Evolutionary conservation across 2,797 vertebrate species (phyloP).

Genomic region (Columba guinea): DNA sequence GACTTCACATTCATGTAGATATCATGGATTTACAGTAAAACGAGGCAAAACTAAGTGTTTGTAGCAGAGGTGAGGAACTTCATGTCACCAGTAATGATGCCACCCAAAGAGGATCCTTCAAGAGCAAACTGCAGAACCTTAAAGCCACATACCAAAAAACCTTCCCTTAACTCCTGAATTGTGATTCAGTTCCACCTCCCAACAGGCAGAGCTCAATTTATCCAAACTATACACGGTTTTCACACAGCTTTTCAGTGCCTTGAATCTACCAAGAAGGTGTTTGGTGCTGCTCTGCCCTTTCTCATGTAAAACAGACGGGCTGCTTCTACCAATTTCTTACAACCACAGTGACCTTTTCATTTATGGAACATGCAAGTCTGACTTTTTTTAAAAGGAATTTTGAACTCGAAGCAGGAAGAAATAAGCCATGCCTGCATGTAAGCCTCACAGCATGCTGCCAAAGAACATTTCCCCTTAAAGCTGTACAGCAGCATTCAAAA

Average conservation of each 20-base stretch:
- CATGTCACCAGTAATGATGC: background rate
- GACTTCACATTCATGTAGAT: background rate
- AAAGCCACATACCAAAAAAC: background rate
- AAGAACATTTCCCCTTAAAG: slow-evolving; percentile 12
- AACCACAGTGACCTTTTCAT: background rate
- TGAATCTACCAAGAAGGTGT: background rate
- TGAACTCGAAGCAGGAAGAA: slow-evolving; percentile 27
- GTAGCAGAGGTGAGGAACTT: background rate
- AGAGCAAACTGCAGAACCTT: background rate
- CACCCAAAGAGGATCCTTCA: background rate
- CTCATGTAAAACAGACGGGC: background rate
- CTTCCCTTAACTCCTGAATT: background rate
- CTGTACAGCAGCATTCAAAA: background rate
- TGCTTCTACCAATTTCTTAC: background rate
- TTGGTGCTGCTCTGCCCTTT: background rate
- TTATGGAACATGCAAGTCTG: background rate
- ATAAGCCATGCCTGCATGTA: background rate
- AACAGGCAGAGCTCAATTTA: background rate
- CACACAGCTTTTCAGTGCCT: background rate
- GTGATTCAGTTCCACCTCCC: background rate
- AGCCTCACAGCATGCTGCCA: background rate
- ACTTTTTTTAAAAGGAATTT: background rate
- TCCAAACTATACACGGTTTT: background rate
- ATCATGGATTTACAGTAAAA: background rate
- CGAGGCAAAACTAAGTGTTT: background rate